phyloP scores from a whole-genome alignment of 2,113 vertebrate genomes.

The Chiloscyllium plagiosum region DNA sequence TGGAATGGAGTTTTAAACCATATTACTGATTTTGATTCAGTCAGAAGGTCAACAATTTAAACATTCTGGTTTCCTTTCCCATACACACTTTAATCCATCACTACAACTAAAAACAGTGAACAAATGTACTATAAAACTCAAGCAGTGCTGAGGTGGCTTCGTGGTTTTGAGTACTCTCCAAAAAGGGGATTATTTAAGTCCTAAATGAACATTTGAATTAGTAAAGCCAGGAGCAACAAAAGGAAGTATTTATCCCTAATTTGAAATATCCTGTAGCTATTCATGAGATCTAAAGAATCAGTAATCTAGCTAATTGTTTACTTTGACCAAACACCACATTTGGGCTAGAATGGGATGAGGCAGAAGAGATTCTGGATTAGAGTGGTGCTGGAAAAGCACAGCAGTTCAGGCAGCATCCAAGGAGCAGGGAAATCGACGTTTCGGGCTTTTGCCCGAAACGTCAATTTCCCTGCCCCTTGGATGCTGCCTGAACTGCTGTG shows the following conservation, averaged over 20 bases:
- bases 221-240: neutral
- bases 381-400: too few species aligned
- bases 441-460: too few species aligned
- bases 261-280: neutral
- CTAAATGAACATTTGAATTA: neutral
- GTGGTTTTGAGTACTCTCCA: neutral
- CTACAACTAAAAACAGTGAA: neutral
- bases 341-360: neutral
- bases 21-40: neutral
- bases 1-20: neutral
- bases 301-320: neutral
- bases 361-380: too few species aligned
- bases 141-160: neutral
- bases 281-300: neutral
- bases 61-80: neutral
- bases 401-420: too few species aligned
- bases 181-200: neutral
- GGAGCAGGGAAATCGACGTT: too few species aligned
- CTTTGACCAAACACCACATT: neutral
- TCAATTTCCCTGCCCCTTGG: too few species aligned
- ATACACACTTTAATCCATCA: conserved; percentile 27
- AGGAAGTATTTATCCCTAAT: conserved; percentile 30
- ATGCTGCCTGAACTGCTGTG: too few species aligned
- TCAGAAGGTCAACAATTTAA: neutral
- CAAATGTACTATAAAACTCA: neutral